These are phyloP conservation scores for Hypanus sabinus DNA, from an alignment of 2,113 vertebrate genomes.

Conservation along the genomic window DNA sequence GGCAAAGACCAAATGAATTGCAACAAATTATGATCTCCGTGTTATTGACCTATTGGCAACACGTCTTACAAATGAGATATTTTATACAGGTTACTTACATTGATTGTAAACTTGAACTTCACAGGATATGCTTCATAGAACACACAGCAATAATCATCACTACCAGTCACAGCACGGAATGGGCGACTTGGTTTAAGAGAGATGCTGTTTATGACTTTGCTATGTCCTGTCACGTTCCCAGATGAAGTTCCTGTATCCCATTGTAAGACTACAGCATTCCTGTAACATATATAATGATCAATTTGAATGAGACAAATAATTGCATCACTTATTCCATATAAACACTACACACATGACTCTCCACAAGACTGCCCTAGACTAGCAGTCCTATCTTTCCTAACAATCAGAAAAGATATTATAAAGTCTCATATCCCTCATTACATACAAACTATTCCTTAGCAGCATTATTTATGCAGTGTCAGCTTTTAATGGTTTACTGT, in stretches of 20 bases:
- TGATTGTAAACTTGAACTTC: slow-evolving; percentile 82
- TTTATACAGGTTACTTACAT: slow-evolving; percentile 57
- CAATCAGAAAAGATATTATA: not conserved
- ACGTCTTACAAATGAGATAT: not conserved
- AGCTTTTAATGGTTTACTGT: not conserved
- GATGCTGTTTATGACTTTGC: slow-evolving; percentile 85
- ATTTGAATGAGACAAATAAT: not conserved
- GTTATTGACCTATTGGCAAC: not conserved
- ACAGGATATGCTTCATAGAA: slow-evolving; percentile 91
- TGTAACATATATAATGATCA: slow-evolving; percentile 45
- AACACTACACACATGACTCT: not conserved
- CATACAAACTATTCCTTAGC: not conserved
- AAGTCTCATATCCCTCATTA: not conserved
- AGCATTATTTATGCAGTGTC: not conserved
- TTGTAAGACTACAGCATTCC: slow-evolving; percentile 84
- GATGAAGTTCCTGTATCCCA: slow-evolving; percentile 91
- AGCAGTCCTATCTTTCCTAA: not conserved
- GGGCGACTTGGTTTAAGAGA: slow-evolving; percentile 84
- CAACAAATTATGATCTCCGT: too few species aligned
- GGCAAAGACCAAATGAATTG: too few species aligned
- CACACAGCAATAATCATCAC: slow-evolving; percentile 72
- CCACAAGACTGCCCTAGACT: not conserved
- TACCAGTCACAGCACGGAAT: slow-evolving; percentile 73
- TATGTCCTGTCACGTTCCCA: slow-evolving; percentile 77
- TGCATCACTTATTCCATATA: not conserved